A percentile compares a stretch with the other conserved stretches of the same genome.
phyloP scores from a whole-genome alignment of 2,797 vertebrate species.

The Betta splendens region DNA sequence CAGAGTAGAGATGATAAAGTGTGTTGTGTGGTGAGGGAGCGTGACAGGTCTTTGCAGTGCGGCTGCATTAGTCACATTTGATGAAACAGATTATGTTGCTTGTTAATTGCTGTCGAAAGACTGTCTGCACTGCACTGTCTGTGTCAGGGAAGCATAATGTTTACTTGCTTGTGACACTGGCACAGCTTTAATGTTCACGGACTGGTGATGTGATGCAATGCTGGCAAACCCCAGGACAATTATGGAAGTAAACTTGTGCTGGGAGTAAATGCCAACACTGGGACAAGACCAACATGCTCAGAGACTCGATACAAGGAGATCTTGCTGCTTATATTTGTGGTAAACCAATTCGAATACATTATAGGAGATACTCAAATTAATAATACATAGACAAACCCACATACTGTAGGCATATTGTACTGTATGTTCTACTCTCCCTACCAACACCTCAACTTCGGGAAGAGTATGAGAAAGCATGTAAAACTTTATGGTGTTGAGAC shows the following conservation, averaged over 20 bases:
- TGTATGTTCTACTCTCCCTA: neutral
- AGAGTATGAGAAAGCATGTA: constrained; percentile 26
- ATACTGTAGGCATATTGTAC: neutral
- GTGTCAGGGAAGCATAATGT: constrained; percentile 15
- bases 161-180: constrained; percentile 5
- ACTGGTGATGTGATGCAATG: constrained; percentile 23
- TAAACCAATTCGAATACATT: neutral
- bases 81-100: neutral
- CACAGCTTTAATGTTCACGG: neutral
- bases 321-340: neutral
- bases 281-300: neutral
- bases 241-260: constrained; percentile 29
- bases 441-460: constrained; percentile 41
- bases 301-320: constrained; percentile 14
- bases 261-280: constrained; percentile 3
- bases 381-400: neutral
- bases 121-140: neutral
- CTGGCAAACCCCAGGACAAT: constrained; percentile 19
- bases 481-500: constrained; percentile 48
- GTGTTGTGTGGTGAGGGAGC: neutral
- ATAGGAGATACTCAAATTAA: neutral
- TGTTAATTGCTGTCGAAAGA: neutral
- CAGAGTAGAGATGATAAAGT: neutral
- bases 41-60: neutral
- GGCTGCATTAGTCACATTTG: neutral